Evolutionary conservation across 2,797 vertebrate species (phyloP), one percentile per base, ranked within the genome.

Genomic region (Scarus forsteni): DNA sequence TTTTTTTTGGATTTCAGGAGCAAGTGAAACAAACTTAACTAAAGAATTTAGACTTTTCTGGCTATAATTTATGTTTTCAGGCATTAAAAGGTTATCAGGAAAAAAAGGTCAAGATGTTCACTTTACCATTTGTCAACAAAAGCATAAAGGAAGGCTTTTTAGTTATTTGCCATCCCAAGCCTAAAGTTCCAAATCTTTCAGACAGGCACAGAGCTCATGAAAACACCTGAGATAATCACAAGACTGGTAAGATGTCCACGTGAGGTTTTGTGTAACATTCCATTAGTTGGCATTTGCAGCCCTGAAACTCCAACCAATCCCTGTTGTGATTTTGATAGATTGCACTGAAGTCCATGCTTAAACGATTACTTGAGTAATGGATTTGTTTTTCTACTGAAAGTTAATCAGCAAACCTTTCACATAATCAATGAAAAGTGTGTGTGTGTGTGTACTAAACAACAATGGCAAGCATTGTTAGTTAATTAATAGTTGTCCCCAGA

Each of bases 241-340:
- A 16, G 46, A 19, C 61, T 40, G 72, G 72, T 70, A 70, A 63
- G 70, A 58, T 59, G 52, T 53, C 51, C 52, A 55, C 51, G 38
- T 18, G 0, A 18, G n/a, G 40, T 44, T 58, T 40, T 40, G 38
- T 36, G 35, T 80, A 55, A 56, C 72, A 79, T 64, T 85, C 54
- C 61, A 56, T 42, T 36, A 60, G 18, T 13, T 6, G 27, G 18
- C 14, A 59, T 13, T 49, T 63, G 43, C 34, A 56, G 54, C 35
- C 34, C 14, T n/a, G 12, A 50, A 68, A 57, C 14, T 69, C 2
- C 16, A 71, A 35, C 38, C 55, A 48, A 63, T 42, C 42, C 6
- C 40, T 14, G 10, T 15, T 49, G n/a, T 13, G 4, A 0, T 18
- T 60, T 50, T 13, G 50, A 60, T 40, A 8, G 54, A 58, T 44